These are phyloP conservation scores for Pogonomyrmex californicus DNA, from an alignment of 1,140 invertebrate genomes.

Conservation along the genomic window DNA sequence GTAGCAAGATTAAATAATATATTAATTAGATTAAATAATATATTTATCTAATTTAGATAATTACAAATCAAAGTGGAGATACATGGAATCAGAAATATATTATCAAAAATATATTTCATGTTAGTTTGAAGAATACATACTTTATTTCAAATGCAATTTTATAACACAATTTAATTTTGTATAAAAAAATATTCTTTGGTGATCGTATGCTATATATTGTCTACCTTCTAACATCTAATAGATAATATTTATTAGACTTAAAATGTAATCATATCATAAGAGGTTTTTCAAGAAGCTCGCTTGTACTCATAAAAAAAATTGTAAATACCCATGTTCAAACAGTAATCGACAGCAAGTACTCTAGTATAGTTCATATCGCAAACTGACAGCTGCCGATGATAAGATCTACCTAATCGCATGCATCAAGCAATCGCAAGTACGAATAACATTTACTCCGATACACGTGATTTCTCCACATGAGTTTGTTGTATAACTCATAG, in stretches of 20 bases:
- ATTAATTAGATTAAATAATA: neutral
- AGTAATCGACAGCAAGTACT: slow-evolving; percentile 67
- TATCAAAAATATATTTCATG: neutral
- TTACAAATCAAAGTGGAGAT: neutral
- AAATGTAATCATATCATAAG: slow-evolving; percentile 3
- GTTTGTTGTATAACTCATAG: slow-evolving; percentile 26
- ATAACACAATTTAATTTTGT: neutral
- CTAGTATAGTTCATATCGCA: slow-evolving; percentile 63
- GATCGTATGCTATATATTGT: neutral
- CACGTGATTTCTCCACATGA: slow-evolving; percentile 53
- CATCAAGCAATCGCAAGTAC: neutral
- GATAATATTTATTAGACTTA: neutral
- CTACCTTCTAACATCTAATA: neutral
- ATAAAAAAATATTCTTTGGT: neutral
- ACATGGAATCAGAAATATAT: neutral
- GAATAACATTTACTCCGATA: slow-evolving; percentile 20
- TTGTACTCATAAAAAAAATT: neutral
- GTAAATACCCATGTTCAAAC: neutral
- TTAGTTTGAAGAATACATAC: neutral
- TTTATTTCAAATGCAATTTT: neutral
- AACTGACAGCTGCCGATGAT: slow-evolving; percentile 49
- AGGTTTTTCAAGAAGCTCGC: neutral
- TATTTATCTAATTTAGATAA: neutral
- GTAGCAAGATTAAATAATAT: neutral
- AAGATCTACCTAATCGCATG: slow-evolving; percentile 45